Evolutionary conservation across 2,113 vertebrate species (phyloP).

Genomic region (Nibea coibor): DNA sequence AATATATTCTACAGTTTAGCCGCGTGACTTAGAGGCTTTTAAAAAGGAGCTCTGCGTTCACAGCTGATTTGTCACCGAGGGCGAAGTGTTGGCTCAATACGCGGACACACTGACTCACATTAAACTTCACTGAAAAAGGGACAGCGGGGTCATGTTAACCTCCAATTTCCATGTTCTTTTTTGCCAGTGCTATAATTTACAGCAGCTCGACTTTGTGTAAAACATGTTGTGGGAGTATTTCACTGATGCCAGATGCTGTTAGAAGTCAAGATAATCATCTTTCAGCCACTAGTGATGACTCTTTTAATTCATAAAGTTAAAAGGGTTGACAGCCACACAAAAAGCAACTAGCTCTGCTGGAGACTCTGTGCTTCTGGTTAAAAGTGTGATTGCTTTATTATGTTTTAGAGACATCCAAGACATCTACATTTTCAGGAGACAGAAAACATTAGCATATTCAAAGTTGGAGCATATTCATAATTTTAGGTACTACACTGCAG

Average conservation of each 20-base stretch:
- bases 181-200: not conserved
- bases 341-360: too few species aligned
- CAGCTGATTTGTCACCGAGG: constrained; percentile 25
- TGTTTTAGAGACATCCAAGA: not conserved
- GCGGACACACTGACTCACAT: not conserved
- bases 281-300: not conserved
- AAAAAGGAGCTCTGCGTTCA: not conserved
- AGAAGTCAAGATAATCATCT: not conserved
- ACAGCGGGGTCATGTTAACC: constrained; percentile 6
- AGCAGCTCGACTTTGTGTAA: constrained; percentile 16
- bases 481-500: not conserved
- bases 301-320: not conserved
- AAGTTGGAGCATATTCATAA: not conserved
- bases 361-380: too few species aligned
- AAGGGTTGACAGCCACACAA: not conserved
- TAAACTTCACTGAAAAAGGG: constrained; percentile 11
- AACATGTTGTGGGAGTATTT: not conserved
- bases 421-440: not conserved
- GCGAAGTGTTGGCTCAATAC: not conserved
- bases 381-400: not conserved
- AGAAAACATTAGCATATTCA: too few species aligned
- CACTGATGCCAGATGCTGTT: not conserved
- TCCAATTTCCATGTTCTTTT: not conserved
- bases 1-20: not conserved
- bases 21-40: not conserved